A percentile compares a stretch with the other conserved stretches of the same genome.
Evolutionary conservation across 2,113 vertebrate species (phyloP).

Genomic region (Pelecanus crispus): DNA sequence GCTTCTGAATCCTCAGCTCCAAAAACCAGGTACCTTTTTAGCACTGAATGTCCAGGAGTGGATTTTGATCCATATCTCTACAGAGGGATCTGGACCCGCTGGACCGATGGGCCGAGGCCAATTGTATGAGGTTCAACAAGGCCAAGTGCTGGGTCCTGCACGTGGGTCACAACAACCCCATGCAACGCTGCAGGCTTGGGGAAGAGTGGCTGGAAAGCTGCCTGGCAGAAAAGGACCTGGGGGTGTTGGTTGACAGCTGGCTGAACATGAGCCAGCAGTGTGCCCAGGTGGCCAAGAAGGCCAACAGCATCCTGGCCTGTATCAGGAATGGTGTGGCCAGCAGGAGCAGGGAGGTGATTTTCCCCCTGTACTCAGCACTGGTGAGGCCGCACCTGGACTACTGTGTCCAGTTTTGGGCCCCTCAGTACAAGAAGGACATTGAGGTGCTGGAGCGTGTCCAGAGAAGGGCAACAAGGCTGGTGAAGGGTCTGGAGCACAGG

Average conservation of each 20-base stretch:
- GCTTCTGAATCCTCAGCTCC: background rate
- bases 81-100: background rate
- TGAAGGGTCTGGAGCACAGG: no score
- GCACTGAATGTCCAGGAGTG: background rate
- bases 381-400: no score
- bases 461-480: no score
- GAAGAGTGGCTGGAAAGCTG: background rate
- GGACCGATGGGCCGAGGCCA: background rate
- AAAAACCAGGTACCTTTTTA: background rate
- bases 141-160: background rate
- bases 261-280: no score
- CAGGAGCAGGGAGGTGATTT: background rate
- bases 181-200: no score
- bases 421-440: no score
- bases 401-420: no score
- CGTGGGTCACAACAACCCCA: background rate
- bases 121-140: background rate
- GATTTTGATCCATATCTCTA: background rate
- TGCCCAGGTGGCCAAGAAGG: background rate
- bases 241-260: background rate
- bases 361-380: no score
- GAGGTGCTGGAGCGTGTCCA: no score
- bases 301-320: background rate
- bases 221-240: background rate
- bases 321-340: background rate